Base-by-base conservation (phyloP, 2,113 vertebrate genomes). In the Acinonyx jubatus region DNA sequence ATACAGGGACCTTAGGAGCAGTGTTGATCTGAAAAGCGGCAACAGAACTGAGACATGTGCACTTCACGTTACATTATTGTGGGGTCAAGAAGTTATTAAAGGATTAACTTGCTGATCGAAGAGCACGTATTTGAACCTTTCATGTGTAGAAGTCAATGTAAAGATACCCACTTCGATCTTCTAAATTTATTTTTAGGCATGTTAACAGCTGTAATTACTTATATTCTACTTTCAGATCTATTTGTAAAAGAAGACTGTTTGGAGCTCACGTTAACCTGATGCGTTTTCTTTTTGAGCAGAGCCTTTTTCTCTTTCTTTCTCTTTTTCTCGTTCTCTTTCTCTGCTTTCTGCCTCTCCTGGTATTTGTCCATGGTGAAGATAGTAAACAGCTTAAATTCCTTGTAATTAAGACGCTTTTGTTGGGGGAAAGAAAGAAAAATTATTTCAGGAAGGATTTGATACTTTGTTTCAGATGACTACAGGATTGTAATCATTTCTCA, bases 351-450 rank as follows among this genome's bases (percentile, higher is more conserved):
- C 92, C 38, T 98, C 69, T 97, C 55, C 57, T 98, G 91, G 7
- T 96, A 95, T 88, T 98, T 98, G 50, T 98, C 97, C 52, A 63
- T 89, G 61, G 91, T 97, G 96, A 97, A 98, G 94, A 95, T 95
- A 36, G 97, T 97, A 69, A 98, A 98, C 84, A 97, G 87, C 92
- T 96, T 96, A 38, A 98, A 98, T 97, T 98, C 98, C 88, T 97
- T 97, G 38, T 98, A 98, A 97, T 81, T 98, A 87, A 95, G 96
- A 91, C 65, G 73, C 98, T 99, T 2, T 36, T 86, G 92, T 94
- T 73, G 61, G 76, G 74, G 52, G 16, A 25, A 86, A 82, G 55
- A 8, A 41, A 65, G 18, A 25, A 55, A 91, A 96, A 93, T 82
- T 7, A 84, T 65, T 50, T 98, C 78, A 97, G 94, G 88, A 31